phyloP scores from a whole-genome alignment of 2,888 invertebrate species.

The Nephrocerus scutellatus region DNA sequence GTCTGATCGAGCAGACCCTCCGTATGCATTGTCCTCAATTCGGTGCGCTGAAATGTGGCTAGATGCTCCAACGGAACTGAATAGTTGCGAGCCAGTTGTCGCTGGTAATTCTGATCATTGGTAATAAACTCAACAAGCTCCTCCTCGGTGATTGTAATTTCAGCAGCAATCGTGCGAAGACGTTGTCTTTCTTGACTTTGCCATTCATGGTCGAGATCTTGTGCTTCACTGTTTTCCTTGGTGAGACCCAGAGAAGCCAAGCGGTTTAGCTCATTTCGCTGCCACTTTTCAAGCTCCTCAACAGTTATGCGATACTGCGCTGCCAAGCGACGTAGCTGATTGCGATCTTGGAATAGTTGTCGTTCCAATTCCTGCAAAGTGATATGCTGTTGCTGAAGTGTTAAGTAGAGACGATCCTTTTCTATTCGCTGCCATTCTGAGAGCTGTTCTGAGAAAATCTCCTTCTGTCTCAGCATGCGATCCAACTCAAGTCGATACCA shows the following conservation, averaged over 20 bases:
- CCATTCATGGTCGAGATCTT: constrained; percentile 28
- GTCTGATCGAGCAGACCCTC: constrained; percentile 34
- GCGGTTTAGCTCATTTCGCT: constrained; percentile 34
- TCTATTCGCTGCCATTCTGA: constrained; percentile 37
- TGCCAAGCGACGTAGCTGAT: constrained; percentile 25
- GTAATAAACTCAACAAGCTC: constrained; percentile 36
- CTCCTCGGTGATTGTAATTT: constrained; percentile 33
- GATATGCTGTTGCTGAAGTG: constrained; percentile 26
- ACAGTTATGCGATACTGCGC: constrained; percentile 32
- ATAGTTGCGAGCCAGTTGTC: constrained; percentile 31
- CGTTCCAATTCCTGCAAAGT: constrained; percentile 30
- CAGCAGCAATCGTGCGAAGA: constrained; percentile 32
- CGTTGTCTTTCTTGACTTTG: constrained; percentile 34
- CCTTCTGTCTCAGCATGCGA: constrained; percentile 29
- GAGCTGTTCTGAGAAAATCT: constrained; percentile 28
- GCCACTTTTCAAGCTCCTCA: constrained; percentile 35
- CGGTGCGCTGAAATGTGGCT: constrained; percentile 32
- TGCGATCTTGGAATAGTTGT: constrained; percentile 25
- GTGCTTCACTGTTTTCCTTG: constrained; percentile 6
- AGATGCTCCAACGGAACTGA: constrained; percentile 28
- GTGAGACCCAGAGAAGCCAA: constrained; percentile 32
- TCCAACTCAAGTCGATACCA: constrained; percentile 38
- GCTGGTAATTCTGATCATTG: constrained; percentile 32
- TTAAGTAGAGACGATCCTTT: constrained; percentile 33
- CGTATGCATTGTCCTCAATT: constrained; percentile 27